phyloP scores from a whole-genome alignment of 1,140 invertebrate species.

The Diploscapter pachys region DNA sequence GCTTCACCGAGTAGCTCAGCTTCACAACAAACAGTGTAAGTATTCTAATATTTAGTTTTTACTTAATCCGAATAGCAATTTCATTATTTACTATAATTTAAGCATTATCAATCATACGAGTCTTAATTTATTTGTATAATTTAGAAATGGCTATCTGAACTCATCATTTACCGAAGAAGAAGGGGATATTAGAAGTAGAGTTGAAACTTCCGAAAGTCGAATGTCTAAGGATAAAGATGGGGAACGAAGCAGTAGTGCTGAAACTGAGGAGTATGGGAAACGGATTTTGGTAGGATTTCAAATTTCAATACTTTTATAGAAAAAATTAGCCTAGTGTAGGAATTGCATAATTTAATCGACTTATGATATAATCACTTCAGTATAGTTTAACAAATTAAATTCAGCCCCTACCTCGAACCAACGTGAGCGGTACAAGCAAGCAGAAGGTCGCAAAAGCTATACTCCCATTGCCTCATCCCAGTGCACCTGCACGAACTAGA shows the following conservation, averaged over 20 bases:
- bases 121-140: neutral
- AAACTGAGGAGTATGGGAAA: conserved; percentile 3
- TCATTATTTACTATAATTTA: too few relatives aligned
- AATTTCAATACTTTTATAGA: neutral
- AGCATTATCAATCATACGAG: too few relatives aligned
- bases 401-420: too few relatives aligned
- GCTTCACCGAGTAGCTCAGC: neutral
- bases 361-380: too few relatives aligned
- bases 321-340: neutral
- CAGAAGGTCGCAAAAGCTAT: too few relatives aligned
- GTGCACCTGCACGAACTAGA: neutral
- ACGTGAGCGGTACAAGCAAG: too few relatives aligned
- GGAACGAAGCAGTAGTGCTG: conserved; percentile 3
- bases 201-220: neutral
- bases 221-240: neutral
- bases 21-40: neutral
- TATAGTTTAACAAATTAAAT: too few relatives aligned
- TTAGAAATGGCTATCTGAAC: conserved; percentile 18
- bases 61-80: too few relatives aligned
- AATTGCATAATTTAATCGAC: neutral
- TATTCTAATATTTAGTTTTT: too few relatives aligned
- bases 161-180: neutral
- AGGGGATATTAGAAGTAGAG: conserved; percentile 8
- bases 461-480: neutral
- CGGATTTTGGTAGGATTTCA: neutral